Evolutionary conservation across 2,888 invertebrate species (phyloP).

Genomic region (Hydraecia micacea): DNA sequence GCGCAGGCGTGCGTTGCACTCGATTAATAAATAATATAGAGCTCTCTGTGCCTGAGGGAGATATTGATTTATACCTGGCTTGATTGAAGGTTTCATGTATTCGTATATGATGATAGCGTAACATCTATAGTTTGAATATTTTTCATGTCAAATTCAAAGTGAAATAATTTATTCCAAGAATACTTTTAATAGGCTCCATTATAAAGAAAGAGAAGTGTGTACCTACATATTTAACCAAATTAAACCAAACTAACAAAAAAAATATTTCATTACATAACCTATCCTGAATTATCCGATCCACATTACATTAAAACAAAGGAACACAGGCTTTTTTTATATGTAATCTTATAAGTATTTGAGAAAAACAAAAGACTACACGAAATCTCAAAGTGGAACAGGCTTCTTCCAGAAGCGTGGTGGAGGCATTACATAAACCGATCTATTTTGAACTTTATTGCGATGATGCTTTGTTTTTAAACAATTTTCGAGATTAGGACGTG

Average conservation of each 20-base stretch:
- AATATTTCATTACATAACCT: background rate
- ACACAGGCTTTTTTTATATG: background rate
- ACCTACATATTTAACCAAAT: background rate
- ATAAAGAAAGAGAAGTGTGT: background rate
- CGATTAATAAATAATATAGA: constrained; percentile 9
- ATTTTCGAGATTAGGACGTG: background rate
- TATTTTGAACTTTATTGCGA: constrained; percentile 6
- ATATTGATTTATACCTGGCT: constrained; percentile 32
- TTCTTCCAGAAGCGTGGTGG: background rate
- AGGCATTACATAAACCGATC: background rate
- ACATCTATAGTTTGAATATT: background rate
- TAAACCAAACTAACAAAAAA: background rate
- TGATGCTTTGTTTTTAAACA: background rate
- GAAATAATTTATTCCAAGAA: background rate
- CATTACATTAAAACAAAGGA: background rate
- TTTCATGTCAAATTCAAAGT: background rate
- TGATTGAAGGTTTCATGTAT: background rate
- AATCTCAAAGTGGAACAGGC: constrained; percentile 2
- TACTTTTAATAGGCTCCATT: background rate
- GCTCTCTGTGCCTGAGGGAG: constrained; percentile 3
- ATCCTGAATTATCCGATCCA: background rate
- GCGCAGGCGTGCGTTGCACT: constrained; percentile 45
- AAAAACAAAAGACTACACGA: background rate
- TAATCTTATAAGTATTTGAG: background rate
- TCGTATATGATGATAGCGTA: background rate